Percentiles rank a stretch among this genome's conserved stretches.
Conservation (phyloP, 2,888 invertebrate species). For the Dryobota labecula region DNA sequence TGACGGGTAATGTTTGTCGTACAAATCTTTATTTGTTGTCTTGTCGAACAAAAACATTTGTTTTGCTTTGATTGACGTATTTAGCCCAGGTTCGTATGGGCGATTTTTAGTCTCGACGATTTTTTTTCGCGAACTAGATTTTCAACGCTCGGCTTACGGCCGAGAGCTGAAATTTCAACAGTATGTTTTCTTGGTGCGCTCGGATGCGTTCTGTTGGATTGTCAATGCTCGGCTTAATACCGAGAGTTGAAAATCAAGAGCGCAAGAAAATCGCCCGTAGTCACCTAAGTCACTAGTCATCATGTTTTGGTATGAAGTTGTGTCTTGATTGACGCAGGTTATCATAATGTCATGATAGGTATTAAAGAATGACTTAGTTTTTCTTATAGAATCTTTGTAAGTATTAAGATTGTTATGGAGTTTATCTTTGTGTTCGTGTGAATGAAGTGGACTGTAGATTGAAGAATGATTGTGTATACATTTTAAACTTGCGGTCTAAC, state of each 20-base stretch:
- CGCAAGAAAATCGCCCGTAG: no score
- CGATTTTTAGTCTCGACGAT: no score
- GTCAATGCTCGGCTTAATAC: no score
- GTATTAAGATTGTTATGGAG: not conserved
- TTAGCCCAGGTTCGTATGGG: no score
- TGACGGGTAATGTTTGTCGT: slow-evolving; percentile 1
- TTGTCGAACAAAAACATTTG: slow-evolving; percentile 17
- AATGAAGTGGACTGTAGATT: not conserved
- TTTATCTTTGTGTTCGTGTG: not conserved
- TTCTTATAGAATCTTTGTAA: slow-evolving; percentile 30
- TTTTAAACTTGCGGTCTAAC: not conserved
- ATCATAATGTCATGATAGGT: slow-evolving; percentile 29
- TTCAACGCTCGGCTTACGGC: no score
- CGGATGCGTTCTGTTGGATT: no score
- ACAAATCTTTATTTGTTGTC: slow-evolving; percentile 22
- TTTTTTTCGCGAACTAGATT: no score
- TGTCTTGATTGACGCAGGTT: slow-evolving; percentile 30
- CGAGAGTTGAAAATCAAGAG: no score
- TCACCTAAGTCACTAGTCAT: not conserved
- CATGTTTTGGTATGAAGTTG: slow-evolving; percentile 22
- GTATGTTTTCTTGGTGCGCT: no score
- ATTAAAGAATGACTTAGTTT: slow-evolving; percentile 26
- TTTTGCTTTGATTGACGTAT: slow-evolving; percentile 25
- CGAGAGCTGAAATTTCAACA: no score
- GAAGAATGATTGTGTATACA: not conserved